Base-by-base conservation (phyloP, 2,113 vertebrate species). In the Bostrychus sinensis region DNA sequence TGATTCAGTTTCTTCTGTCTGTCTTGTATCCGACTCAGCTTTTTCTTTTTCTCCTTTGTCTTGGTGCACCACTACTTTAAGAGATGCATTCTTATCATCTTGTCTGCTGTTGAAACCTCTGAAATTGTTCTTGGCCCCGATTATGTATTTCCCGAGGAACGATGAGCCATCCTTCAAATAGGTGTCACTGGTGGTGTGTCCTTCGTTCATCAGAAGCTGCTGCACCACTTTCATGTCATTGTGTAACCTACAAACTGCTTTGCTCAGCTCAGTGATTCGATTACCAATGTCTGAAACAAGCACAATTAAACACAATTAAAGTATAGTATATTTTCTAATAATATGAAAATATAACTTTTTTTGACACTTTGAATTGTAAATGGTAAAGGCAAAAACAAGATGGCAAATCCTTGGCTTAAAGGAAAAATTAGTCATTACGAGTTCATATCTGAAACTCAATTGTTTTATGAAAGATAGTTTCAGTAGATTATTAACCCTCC, bases 241-340 rank as follows among this genome's bases (percentile, higher is more conserved):
- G 65, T 95, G 93, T 14, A 95, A 90, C 53, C 90, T 88, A 42
- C 61, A 17, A 10, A 96, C 86, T 0, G 90, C 91, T 86, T 95
- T 95, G 80, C 80, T 94, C 54, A 96, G 86, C 83, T 94, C 92
- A 4, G 94, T 96, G 85, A 96, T 91, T 19, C 94, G 91, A 83
- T 95, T 96, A 0, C 95, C 95, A 16, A 96, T 84, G 64, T 94
- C 94, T 94, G 75, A 10, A 57, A 45, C 3, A 56, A 36, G 75
- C 42, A 78, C 53, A 77, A n/a, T n/a, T n/a, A n/a, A n/a, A n/a
- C n/a, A n/a, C n/a, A n/a, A n/a, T n/a, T n/a, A n/a, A n/a, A n/a
- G n/a, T n/a, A n/a, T n/a, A n/a, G n/a, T n/a, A n/a, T n/a, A n/a
- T n/a, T n/a, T n/a, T n/a, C n/a, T n/a, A n/a, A n/a, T n/a, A n/a